A percentile compares a stretch with the other conserved stretches of the same genome.
These are phyloP conservation scores for Morone saxatilis DNA, from an alignment of 2,113 vertebrate species.

Conservation along the genomic window DNA sequence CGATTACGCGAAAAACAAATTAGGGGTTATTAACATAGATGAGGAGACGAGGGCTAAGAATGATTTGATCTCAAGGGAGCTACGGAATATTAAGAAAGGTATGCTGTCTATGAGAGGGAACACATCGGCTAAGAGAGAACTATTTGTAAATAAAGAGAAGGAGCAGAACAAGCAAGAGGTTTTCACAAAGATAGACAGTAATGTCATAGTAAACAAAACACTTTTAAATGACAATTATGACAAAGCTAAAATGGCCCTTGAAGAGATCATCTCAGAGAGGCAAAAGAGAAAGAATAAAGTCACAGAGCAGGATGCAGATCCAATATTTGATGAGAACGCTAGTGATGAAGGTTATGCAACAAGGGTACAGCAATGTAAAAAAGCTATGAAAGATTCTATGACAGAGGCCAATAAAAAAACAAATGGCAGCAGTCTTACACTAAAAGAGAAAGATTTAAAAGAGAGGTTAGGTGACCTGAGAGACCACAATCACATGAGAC, in stretches of 20 bases:
- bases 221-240: constrained; percentile 78
- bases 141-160: constrained; percentile 73
- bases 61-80: constrained; percentile 74
- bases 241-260: constrained; percentile 80
- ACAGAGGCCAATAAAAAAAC: constrained; percentile 32
- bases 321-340: constrained; percentile 24
- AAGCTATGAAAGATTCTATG: constrained; percentile 8
- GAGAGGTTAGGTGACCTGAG: constrained; percentile 68
- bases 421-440: neutral
- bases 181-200: constrained; percentile 56
- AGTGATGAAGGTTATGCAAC: constrained; percentile 29
- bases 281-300: constrained; percentile 63
- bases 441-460: constrained; percentile 59
- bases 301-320: constrained; percentile 42
- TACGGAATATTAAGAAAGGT: constrained; percentile 75
- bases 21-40: constrained; percentile 45
- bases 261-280: constrained; percentile 82
- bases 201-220: constrained; percentile 68
- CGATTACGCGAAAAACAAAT: constrained; percentile 55
- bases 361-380: constrained; percentile 44
- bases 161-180: constrained; percentile 49
- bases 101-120: constrained; percentile 80
- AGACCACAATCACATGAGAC: constrained; percentile 70
- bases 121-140: constrained; percentile 75
- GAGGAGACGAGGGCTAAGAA: constrained; percentile 73